phyloP scores from a whole-genome alignment of 2,888 invertebrate species.

The Tuta absoluta region DNA sequence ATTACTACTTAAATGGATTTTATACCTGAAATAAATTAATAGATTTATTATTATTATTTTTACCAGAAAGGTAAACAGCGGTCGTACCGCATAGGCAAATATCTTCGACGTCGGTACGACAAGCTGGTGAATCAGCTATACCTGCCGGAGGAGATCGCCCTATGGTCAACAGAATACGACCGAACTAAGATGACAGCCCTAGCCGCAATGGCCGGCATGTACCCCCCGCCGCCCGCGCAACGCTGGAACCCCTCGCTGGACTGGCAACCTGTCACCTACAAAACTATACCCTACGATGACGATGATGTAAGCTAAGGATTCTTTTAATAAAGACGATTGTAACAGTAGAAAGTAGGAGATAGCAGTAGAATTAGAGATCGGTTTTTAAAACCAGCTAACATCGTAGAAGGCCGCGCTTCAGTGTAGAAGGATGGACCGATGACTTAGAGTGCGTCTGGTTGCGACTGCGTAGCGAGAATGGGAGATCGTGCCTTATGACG shows the following conservation, averaged over 20 bases:
- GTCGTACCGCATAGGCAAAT: conserved; percentile 72
- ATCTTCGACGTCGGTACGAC: conserved; percentile 71
- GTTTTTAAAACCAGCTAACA: too few species aligned
- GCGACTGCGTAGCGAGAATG: too few species aligned
- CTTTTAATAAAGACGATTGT: too few species aligned
- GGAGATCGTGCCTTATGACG: too few species aligned
- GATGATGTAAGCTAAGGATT: conserved; percentile 65
- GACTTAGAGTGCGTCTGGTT: too few species aligned
- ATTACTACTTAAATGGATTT: too few species aligned
- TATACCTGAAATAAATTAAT: too few species aligned
- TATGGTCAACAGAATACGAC: conserved; percentile 85
- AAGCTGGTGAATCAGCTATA: conserved; percentile 70
- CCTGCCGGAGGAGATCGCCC: conserved; percentile 69
- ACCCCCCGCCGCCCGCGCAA: conserved; percentile 81
- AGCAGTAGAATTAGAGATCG: too few species aligned
- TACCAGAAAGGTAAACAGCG: conserved; percentile 77
- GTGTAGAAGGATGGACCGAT: too few species aligned
- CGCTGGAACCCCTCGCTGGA: conserved; percentile 79
- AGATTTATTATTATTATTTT: too few species aligned
- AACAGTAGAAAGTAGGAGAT: too few species aligned
- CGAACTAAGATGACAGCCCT: conserved; percentile 88
- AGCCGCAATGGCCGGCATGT: conserved; percentile 85
- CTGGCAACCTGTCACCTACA: conserved; percentile 87
- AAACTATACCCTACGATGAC: conserved; percentile 54
- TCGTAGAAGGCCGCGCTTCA: too few species aligned